Base-by-base conservation (phyloP, 2,113 vertebrate genomes). In the Amblyopsis rosae region DNA sequence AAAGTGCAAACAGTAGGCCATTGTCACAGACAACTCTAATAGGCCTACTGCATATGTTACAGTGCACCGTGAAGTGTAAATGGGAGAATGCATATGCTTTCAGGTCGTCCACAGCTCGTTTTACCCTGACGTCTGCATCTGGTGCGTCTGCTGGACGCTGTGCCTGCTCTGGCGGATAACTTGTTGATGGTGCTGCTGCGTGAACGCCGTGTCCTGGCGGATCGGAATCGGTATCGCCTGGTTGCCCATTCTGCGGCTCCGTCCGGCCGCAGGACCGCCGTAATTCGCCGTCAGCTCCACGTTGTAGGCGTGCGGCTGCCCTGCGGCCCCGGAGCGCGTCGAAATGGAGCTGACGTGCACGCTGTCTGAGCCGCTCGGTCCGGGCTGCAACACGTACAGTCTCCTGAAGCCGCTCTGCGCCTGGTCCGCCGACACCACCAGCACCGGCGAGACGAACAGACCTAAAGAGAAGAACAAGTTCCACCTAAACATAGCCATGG, bases 161-260 rank as follows among this genome's bases (percentile, higher is more conserved):
- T 46, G 47, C 79, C 88, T 88, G 87, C 81, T 88, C 85, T 89
- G 90, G 45, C 83, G 92, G 71, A 80, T 84, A 78, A 88, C 87
- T 78, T 84, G 82, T 60, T 26, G 26, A 26, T 81, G 85, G 66
- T 79, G 80, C 50, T 79, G 82, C 72, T 72, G 87, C 70, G 73
- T 81, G 78, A 81, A 63, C 78, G 73, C 76, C 82, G 91, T 69
- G 79, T 82, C 76, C 77, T 89, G 81, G 26, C 82, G 91, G 50
- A 75, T 85, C 57, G 81, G 91, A 60, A 89, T 88, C 16, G 92
- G 65, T 50, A 70, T 86, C 76, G 73, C 76, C 35, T 83, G 70
- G 83, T 47, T 82, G 74, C 95, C 95, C 83, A 93, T 95, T 90
- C 96, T 91, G 82, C 95, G 94, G 66, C 77, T 95, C 68, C 97